A percentile compares a stretch with the other conserved stretches of the same genome.
These are phyloP conservation scores for Peromyscus polionotus DNA, from an alignment of 2,113 vertebrate species.

Conservation along the genomic window DNA sequence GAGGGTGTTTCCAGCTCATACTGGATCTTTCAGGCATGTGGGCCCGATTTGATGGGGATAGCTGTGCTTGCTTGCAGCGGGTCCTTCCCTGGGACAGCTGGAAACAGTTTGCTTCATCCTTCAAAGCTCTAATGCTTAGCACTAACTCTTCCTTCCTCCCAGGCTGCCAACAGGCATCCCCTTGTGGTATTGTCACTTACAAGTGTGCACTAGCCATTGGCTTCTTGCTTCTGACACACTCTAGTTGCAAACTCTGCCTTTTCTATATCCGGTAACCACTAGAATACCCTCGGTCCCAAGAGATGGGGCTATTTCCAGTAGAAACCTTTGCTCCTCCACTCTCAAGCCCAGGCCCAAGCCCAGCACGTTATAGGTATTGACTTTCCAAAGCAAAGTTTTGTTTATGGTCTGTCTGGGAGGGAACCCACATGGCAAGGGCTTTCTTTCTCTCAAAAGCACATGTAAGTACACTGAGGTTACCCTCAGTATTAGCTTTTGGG, in stretches of 20 bases:
- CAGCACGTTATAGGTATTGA: too few species aligned
- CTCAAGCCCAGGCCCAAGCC: not conserved
- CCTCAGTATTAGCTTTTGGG: not conserved
- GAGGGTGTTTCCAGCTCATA: not conserved
- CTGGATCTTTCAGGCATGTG: not conserved
- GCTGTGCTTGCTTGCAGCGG: not conserved
- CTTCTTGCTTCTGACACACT: not conserved
- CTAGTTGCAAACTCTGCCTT: not conserved
- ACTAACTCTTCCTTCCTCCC: not conserved
- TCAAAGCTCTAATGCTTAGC: conserved; percentile 26
- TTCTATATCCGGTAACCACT: not conserved
- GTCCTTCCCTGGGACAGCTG: conserved; percentile 10
- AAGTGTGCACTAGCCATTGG: not conserved
- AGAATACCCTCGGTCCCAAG: not conserved
- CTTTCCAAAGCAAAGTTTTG: not conserved
- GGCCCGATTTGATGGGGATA: not conserved
- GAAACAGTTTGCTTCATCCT: conserved; percentile 51
- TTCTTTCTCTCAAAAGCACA: not conserved
- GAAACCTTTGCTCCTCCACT: not conserved
- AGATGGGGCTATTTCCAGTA: not conserved
- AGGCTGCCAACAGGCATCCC: not conserved
- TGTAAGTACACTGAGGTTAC: not conserved
- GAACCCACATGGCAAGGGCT: not conserved
- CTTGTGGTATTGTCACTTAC: not conserved
- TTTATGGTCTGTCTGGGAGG: not conserved